Evolutionary conservation across 2,888 invertebrate genomes (phyloP), one percentile per base, ranked within the genome.

Genomic region (Belgica antarctica): DNA sequence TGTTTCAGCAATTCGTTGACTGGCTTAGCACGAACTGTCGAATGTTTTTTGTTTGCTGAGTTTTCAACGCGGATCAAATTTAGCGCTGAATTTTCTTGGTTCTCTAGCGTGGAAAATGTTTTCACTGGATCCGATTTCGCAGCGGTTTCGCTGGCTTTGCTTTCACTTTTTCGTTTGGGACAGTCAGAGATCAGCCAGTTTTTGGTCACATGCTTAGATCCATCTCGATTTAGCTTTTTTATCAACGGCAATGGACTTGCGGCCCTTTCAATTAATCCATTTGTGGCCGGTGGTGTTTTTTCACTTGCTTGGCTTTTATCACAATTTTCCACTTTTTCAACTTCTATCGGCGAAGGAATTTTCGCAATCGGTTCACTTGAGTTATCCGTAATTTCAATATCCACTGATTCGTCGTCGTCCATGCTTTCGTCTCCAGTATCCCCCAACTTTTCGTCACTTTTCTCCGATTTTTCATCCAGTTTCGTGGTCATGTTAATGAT

Each of bases 321-420:
- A 70, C 62, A 62, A 52, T 63, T 70, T 63, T 47, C 62, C 28
- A 27, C 25, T 62, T 17, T 62, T n/a, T 70, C 52, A 22, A 7
- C 22, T 19, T 52, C 52, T 8, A 19, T 63, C 36, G 5, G 19
- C 15, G 17, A 8, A 2, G 59, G 15, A 7, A n/a, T 59, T 25
- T 27, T 59, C 7, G 22, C 59, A 22, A 22, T 15, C 24, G 59
- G 59, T 27, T 59, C 59, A 27, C 59, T 59, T 19, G 24, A 12
- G 22, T 27, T 27, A 73, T 81, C 79, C 8, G 80, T 80, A 52
- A 81, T 80, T 72, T 81, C 79, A 71, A 81, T 79, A 72, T 81
- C 80, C 62, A 79, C 74, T 10, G 80, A 78, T 61, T 84, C 80
- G 77, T 76, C 83, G 78, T 78, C 79, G 24, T 72, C 72, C 22